Base-by-base conservation (phyloP, 1,140 invertebrate genomes). In the Trissolcus basalis region DNA sequence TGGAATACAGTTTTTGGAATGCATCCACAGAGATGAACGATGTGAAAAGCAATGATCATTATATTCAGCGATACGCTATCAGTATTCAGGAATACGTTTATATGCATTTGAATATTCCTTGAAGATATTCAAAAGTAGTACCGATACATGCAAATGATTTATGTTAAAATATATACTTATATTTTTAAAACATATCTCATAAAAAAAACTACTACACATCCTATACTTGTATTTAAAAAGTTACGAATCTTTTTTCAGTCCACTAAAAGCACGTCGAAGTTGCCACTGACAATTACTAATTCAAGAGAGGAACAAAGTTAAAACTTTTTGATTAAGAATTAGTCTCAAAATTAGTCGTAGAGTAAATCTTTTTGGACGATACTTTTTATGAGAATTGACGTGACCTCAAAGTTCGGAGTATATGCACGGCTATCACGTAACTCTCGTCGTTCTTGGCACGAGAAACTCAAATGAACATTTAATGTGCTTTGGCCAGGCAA, bases 401-500 rank as follows among this genome's bases (percentile, higher is more conserved):
- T 72, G 69, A 65, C 60, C 60, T 51, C 60, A 72, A 72, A 72
- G 49, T 13, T 39, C 12, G 33, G 59, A 72, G n/a, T 71, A 58
- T 43, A 72, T 59, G 69, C 50, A 14, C 47, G 13, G 12, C 51
- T 64, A 53, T 59, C 60, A 55, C 69, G 48, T 64, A 64, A 59
- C 48, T 72, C 53, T 59, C 39, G 60, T 58, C 60, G 33, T 72
- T 64, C 54, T 72, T 72, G 60, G 69, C 59, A 64, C 59, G 69
- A 59, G 60, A 64, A 63, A 64, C 69, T 72, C 59, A 72, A 72
- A 72, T 53, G 47, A 72, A 72, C 69, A 72, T 64, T 72, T 64
- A 64, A 72, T 72, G 54, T 44, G 60, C 54, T 72, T 72, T 72
- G 60, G 53, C 48, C 13, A 19, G 12, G 60, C 51, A 70, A 51